Evolutionary conservation across 2,888 invertebrate genomes (phyloP).

Genomic region (Heliconius ismenius): DNA sequence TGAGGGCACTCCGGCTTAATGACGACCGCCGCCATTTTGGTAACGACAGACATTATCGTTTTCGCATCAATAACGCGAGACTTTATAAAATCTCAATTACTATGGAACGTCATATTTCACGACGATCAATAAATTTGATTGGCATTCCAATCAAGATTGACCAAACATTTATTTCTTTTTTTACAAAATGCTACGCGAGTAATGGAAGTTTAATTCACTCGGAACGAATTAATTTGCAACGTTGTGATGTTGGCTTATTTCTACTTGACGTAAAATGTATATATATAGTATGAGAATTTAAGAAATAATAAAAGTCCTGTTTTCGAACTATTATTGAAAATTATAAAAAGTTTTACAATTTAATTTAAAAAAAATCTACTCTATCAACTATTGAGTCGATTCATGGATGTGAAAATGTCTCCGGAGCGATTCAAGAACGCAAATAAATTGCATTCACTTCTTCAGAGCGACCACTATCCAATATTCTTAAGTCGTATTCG

Average conservation of each 20-base stretch:
- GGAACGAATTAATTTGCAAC: constrained; percentile 24
- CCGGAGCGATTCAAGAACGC: constrained; percentile 39
- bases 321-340: background rate
- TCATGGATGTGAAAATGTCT: constrained; percentile 42
- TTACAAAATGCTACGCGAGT: constrained; percentile 27
- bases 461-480: constrained; percentile 41
- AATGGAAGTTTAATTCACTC: constrained; percentile 35
- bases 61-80: constrained; percentile 37
- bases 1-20: constrained; percentile 75
- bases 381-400: constrained; percentile 34
- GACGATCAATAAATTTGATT: constrained; percentile 46
- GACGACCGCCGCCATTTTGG: constrained; percentile 59
- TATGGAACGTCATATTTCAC: constrained; percentile 34
- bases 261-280: background rate
- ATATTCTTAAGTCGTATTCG: constrained; percentile 44
- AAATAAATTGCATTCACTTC: constrained; percentile 45
- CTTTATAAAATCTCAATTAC: constrained; percentile 39
- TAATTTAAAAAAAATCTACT: background rate
- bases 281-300: background rate
- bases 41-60: constrained; percentile 41
- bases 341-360: constrained; percentile 22
- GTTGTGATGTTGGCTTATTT: constrained; percentile 16
- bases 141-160: constrained; percentile 48
- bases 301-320: background rate
- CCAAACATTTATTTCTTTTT: constrained; percentile 44